These are phyloP conservation scores for Seira musarum DNA, from an alignment of 2,888 invertebrate species.

Conservation along the genomic window DNA sequence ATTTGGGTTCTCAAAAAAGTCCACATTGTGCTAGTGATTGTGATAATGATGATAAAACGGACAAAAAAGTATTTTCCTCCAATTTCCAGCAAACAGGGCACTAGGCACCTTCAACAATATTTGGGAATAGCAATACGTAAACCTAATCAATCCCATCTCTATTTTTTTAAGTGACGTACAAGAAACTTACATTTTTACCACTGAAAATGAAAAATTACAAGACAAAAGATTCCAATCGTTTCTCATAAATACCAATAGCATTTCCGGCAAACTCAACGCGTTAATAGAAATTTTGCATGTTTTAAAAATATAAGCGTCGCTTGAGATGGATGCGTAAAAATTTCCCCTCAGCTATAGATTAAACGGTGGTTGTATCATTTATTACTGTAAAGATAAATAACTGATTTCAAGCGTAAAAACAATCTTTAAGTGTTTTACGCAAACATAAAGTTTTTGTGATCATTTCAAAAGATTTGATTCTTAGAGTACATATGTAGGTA, in stretches of 20 bases:
- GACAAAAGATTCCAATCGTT: background rate
- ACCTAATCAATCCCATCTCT: background rate
- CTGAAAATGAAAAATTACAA: background rate
- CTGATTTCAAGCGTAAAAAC: too few relatives aligned
- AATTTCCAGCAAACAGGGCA: too few relatives aligned
- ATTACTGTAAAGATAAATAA: too few relatives aligned
- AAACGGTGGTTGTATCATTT: too few relatives aligned
- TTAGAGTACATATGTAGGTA: background rate
- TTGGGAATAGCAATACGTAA: background rate
- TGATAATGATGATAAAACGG: background rate
- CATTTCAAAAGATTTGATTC: too few relatives aligned
- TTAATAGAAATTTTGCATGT: constrained; percentile 59
- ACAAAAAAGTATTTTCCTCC: too few relatives aligned
- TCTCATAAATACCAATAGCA: background rate
- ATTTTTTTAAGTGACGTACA: background rate
- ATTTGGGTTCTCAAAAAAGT: background rate
- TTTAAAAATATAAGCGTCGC: constrained; percentile 8
- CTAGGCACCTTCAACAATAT: too few relatives aligned
- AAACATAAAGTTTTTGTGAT: too few relatives aligned
- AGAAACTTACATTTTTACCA: background rate
- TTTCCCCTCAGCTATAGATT: too few relatives aligned
- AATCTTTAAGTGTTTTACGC: too few relatives aligned
- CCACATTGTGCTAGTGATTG: background rate
- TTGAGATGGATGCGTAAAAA: too few relatives aligned
- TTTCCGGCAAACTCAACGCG: background rate